Percentiles rank a stretch among this genome's conserved stretches.
phyloP scores from a whole-genome alignment of 1,140 invertebrate genomes.

The Matsumurasca onukii region DNA sequence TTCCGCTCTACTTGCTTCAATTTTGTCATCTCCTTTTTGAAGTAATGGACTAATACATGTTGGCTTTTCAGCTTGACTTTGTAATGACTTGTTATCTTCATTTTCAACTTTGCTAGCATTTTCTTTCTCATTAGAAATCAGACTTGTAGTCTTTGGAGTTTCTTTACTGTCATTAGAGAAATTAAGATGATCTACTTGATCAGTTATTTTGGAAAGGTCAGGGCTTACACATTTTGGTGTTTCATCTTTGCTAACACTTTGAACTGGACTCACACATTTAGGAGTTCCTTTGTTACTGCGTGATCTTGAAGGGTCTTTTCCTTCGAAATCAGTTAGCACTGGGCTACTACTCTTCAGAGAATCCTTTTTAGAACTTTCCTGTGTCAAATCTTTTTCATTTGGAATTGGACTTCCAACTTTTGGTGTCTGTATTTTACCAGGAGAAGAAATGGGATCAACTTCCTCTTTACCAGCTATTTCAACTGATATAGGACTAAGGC shows the following conservation, averaged over 20 bases:
- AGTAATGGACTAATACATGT: too few species aligned
- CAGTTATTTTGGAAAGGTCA: too few species aligned
- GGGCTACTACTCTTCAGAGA: conserved; percentile 7
- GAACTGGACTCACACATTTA: conserved; percentile 21
- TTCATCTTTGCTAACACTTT: background rate
- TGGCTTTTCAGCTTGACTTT: too few species aligned
- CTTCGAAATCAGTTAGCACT: background rate
- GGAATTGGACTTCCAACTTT: conserved; percentile 45
- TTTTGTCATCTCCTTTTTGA: too few species aligned
- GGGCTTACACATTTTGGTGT: conserved; percentile 8
- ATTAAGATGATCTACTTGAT: too few species aligned
- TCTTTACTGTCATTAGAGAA: too few species aligned
- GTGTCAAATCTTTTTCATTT: background rate
- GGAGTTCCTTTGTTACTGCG: conserved; percentile 16
- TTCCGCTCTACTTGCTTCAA: too few species aligned
- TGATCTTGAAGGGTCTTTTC: too few species aligned
- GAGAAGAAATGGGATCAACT: background rate
- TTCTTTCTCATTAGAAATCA: background rate
- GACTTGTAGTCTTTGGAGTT: background rate
- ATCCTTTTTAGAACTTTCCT: too few species aligned
- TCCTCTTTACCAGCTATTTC: conserved; percentile 7
- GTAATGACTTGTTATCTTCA: too few species aligned
- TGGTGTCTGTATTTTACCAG: background rate
- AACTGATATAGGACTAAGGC: background rate
- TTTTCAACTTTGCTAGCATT: too few species aligned